A percentile compares a stretch with the other conserved stretches of the same genome.
Evolutionary conservation across 1,140 invertebrate genomes (phyloP).

Genomic region (Phocides pigmalion): DNA sequence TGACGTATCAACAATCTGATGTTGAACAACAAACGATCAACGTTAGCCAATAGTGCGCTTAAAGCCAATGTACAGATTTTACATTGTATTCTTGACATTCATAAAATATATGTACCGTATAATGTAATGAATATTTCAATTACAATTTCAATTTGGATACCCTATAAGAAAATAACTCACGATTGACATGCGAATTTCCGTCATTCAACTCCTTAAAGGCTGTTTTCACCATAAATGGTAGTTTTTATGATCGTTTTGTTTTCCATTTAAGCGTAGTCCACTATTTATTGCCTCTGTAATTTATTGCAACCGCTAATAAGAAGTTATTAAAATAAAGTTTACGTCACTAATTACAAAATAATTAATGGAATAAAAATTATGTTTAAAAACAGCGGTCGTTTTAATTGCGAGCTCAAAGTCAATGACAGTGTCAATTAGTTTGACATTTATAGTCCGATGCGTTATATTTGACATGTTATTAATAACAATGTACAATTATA

Average conservation of each 20-base stretch:
- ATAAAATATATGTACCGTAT: too few relatives aligned
- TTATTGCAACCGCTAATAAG: constrained; percentile 1
- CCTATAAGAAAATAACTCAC: background rate
- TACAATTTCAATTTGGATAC: too few relatives aligned
- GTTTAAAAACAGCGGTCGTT: too few relatives aligned
- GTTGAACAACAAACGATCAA: too few relatives aligned
- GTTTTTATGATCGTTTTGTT: constrained; percentile 4
- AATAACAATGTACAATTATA: too few relatives aligned
- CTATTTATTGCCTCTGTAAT: constrained; percentile 11
- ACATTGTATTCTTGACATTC: too few relatives aligned
- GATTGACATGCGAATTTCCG: constrained; percentile 1
- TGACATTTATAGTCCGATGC: background rate
- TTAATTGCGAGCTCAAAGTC: background rate
- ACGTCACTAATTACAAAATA: constrained; percentile 4
- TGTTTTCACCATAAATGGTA: background rate
- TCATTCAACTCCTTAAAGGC: constrained; percentile 1
- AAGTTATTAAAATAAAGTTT: background rate
- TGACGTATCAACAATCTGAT: too few relatives aligned
- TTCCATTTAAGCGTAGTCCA: constrained; percentile 3
- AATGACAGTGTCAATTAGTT: background rate
- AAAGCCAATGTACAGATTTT: too few relatives aligned
- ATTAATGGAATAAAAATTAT: background rate
- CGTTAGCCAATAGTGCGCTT: too few relatives aligned
- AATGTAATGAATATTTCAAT: too few relatives aligned
- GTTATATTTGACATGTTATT: too few relatives aligned